A percentile compares a stretch with the other conserved stretches of the same genome.
Evolutionary conservation across 2,888 invertebrate species (phyloP).

Genomic region (Cinara cedri): DNA sequence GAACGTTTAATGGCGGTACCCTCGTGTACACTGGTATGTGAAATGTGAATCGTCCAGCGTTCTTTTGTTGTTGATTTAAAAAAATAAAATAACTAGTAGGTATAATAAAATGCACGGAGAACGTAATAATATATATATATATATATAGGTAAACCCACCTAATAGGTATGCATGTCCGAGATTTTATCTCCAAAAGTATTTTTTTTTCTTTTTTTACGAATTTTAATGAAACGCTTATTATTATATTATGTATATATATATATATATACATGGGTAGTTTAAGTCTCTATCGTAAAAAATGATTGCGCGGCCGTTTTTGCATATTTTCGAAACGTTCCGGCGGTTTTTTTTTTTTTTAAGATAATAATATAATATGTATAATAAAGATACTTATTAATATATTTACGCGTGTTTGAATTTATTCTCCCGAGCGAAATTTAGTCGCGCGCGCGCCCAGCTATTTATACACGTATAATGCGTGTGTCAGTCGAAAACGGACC

Average conservation of each 20-base stretch:
- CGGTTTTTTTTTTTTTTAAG: not conserved
- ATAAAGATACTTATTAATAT: constrained; percentile 1
- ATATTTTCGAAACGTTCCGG: constrained; percentile 3
- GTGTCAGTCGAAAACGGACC: constrained; percentile 29
- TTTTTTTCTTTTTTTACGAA: too few relatives aligned
- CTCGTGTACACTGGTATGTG: too few relatives aligned
- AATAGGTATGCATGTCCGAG: constrained; percentile 17
- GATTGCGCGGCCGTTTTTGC: constrained; percentile 13
- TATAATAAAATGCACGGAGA: constrained; percentile 17
- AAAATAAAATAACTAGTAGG: not conserved
- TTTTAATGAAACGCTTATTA: constrained; percentile 24
- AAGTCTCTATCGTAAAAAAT: constrained; percentile 30
- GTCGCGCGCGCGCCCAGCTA: not conserved
- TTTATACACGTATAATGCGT: not conserved
- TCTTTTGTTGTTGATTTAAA: constrained; percentile 30
- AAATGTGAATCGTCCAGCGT: too few relatives aligned
- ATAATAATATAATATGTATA: too few relatives aligned
- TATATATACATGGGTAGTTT: not conserved
- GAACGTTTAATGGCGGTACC: not conserved
- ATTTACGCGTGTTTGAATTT: not conserved
- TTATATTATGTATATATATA: not conserved
- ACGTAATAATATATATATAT: not conserved
- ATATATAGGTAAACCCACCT: too few relatives aligned
- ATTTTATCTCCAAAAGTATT: constrained; percentile 25
- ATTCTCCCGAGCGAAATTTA: not conserved